Percentiles rank a stretch among this genome's conserved stretches.
Evolutionary conservation across 2,888 invertebrate species (phyloP).

Genomic region (Auanema freiburgensis): DNA sequence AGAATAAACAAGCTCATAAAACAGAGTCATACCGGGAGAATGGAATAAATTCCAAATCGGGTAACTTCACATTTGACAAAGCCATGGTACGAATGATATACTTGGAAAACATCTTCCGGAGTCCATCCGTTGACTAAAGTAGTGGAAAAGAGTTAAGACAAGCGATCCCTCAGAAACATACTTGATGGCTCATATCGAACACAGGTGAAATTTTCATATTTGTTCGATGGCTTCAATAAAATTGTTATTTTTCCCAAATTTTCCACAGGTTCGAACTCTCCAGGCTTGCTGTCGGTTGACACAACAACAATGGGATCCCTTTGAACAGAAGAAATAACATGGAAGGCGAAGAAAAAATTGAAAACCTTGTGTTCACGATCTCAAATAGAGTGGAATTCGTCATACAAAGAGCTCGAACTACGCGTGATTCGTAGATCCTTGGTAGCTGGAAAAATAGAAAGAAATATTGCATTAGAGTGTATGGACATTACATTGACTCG

Average conservation of each 20-base stretch:
- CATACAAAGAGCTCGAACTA: constrained; percentile 37
- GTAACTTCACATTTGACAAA: constrained; percentile 55
- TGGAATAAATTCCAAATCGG: constrained; percentile 54
- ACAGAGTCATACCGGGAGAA: constrained; percentile 43
- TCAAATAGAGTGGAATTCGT: constrained; percentile 39
- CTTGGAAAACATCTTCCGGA: constrained; percentile 48
- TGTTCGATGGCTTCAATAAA: constrained; percentile 40
- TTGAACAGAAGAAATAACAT: neutral
- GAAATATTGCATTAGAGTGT: neutral
- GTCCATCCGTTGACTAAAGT: constrained; percentile 53
- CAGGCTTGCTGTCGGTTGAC: too few species aligned
- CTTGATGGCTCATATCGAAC: constrained; percentile 54
- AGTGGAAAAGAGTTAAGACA: neutral
- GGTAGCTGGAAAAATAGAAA: constrained; percentile 30
- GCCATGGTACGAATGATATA: constrained; percentile 41
- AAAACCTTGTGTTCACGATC: constrained; percentile 30
- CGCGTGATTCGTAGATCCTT: constrained; percentile 29
- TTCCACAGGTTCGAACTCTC: too few species aligned
- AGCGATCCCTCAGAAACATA: constrained; percentile 1
- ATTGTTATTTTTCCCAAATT: constrained; percentile 31
- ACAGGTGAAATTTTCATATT: constrained; percentile 56
- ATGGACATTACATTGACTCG: constrained; percentile 16
- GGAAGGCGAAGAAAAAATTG: neutral
- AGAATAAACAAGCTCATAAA: neutral
- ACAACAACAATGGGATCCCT: neutral